Percentiles rank a stretch among this genome's conserved stretches.
Conservation (phyloP, 1,140 invertebrate species). For the Atta colombica region DNA sequence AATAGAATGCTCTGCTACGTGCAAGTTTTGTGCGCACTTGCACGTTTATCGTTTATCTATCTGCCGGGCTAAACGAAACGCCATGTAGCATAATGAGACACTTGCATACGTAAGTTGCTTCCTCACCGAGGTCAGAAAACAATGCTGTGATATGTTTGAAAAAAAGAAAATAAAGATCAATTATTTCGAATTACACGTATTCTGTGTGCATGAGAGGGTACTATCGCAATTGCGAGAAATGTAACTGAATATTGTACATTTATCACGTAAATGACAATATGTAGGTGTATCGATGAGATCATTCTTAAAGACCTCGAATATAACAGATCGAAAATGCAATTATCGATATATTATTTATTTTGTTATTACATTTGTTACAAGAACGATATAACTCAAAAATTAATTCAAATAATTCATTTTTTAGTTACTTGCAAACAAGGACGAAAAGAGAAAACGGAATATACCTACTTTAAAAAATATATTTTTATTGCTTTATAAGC, state of each 20-base stretch:
- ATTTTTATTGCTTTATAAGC: too few relatives aligned
- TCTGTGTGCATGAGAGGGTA: not conserved
- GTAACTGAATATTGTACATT: conserved; percentile 6
- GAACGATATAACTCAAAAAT: too few relatives aligned
- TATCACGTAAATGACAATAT: not conserved
- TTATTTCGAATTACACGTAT: not conserved
- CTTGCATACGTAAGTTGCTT: not conserved
- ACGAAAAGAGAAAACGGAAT: too few relatives aligned
- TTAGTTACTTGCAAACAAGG: too few relatives aligned
- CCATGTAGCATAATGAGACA: not conserved
- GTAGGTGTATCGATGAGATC: not conserved
- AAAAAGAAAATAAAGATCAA: not conserved
- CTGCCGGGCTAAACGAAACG: not conserved
- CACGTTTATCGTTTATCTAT: not conserved
- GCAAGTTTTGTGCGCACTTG: not conserved
- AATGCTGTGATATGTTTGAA: not conserved
- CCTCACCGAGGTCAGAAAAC: not conserved
- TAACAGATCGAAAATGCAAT: not conserved
- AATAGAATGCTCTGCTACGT: not conserved
- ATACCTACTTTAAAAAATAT: too few relatives aligned
- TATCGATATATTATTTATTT: not conserved
- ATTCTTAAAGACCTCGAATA: not conserved
- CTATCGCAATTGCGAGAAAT: not conserved
- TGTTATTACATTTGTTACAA: too few relatives aligned
- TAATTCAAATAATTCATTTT: too few relatives aligned